Evolutionary conservation across 1,140 invertebrate genomes (phyloP).

Genomic region (Pseudomyrmex dendroicus): DNA sequence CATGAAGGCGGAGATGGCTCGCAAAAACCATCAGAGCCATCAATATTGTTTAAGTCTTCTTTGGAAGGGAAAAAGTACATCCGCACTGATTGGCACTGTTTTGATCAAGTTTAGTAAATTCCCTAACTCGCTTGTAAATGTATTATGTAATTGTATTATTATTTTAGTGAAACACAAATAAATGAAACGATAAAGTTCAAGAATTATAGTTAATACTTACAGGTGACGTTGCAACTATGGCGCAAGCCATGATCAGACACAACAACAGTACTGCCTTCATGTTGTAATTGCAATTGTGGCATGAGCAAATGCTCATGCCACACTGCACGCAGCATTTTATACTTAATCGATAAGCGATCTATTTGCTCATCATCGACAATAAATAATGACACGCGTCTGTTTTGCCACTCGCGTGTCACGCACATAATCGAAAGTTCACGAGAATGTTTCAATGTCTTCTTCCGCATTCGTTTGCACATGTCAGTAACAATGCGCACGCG

Average conservation of each 20-base stretch:
- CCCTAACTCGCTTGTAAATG: no score
- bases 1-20: no score
- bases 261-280: conserved; percentile 54
- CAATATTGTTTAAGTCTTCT: no score
- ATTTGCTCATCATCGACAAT: conserved; percentile 39
- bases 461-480: no score
- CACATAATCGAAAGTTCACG: no score
- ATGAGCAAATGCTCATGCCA: background rate
- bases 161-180: background rate
- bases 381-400: conserved; percentile 52
- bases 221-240: conserved; percentile 41
- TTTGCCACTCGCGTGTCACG: conserved; percentile 11
- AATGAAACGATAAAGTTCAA: background rate
- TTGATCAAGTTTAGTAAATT: no score
- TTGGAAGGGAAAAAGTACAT: no score
- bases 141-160: no score
- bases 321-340: conserved; percentile 25
- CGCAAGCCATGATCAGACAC: conserved; percentile 64
- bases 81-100: no score
- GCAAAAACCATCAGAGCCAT: background rate
- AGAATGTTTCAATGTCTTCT: no score
- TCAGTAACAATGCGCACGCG: no score
- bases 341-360: conserved; percentile 31
- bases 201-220: conserved; percentile 22
- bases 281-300: conserved; percentile 10